These are phyloP conservation scores for Ifrita kowaldi DNA, from an alignment of 2,113 vertebrate species.

Conservation along the genomic window DNA sequence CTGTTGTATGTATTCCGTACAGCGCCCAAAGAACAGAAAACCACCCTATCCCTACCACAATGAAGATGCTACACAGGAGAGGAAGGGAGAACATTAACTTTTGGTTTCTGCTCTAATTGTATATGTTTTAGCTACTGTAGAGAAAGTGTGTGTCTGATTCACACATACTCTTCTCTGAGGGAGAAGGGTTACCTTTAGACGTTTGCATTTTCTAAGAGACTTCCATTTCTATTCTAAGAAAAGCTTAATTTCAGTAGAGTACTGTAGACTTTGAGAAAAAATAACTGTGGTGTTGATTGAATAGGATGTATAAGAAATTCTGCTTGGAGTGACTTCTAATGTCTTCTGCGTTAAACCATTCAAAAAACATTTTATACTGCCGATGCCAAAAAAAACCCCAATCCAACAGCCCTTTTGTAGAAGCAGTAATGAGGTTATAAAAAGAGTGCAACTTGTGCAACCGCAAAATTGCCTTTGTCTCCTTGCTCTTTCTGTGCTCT, in stretches of 20 bases:
- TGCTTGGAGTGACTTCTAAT: background rate
- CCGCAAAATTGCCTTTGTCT: background rate
- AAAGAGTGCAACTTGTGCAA: background rate
- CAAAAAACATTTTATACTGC: background rate
- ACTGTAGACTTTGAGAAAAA: background rate
- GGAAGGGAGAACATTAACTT: background rate
- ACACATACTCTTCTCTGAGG: background rate
- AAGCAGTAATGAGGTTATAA: background rate
- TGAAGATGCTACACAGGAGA: background rate
- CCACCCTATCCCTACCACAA: background rate
- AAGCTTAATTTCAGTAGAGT: background rate
- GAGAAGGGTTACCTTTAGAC: background rate
- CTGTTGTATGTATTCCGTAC: background rate
- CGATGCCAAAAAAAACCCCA: background rate
- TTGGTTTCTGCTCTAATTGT: background rate
- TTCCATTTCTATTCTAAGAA: background rate
- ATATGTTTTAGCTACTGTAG: background rate
- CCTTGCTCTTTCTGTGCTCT: background rate
- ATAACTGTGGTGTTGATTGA: background rate
- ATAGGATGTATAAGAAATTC: background rate
- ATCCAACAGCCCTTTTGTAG: background rate
- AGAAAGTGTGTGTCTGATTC: background rate
- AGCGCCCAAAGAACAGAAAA: background rate
- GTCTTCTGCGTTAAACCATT: background rate
- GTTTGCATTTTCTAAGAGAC: background rate